These are phyloP conservation scores for Cololabis saira DNA, from an alignment of 2,113 vertebrate genomes.

Conservation along the genomic window DNA sequence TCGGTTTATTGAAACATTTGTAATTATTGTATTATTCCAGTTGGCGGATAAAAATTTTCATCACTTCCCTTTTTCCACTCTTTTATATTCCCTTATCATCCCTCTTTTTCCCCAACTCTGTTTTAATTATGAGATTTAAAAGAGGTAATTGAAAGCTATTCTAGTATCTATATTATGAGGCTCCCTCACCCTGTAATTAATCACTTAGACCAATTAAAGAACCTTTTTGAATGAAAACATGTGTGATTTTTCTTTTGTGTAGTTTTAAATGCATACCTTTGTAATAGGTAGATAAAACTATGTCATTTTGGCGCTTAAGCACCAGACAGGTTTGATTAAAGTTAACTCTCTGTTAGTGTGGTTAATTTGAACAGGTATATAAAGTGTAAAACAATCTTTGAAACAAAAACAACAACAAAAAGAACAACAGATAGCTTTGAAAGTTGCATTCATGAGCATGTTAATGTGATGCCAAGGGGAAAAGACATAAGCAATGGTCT, in stretches of 20 bases:
- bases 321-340: too few relatives aligned
- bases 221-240: slow-evolving; percentile 67
- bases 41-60: slow-evolving; percentile 59
- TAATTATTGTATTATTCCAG: slow-evolving; percentile 53
- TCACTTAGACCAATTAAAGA: slow-evolving; percentile 80
- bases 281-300: not conserved
- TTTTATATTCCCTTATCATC: slow-evolving; percentile 68
- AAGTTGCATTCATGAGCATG: too few relatives aligned
- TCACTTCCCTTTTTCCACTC: slow-evolving; percentile 60
- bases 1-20: slow-evolving; percentile 57
- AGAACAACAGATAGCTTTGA: too few relatives aligned
- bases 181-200: slow-evolving; percentile 81
- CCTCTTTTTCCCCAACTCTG: slow-evolving; percentile 25
- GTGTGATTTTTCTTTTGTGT: slow-evolving; percentile 31
- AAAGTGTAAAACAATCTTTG: too few relatives aligned
- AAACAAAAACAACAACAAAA: too few relatives aligned
- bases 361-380: too few relatives aligned
- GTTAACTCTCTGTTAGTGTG: too few relatives aligned
- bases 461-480: too few relatives aligned
- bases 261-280: not conserved
- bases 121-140: slow-evolving; percentile 72
- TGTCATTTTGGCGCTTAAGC: too few relatives aligned
- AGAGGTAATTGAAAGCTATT: slow-evolving; percentile 79
- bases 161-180: slow-evolving; percentile 80
- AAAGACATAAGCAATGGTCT: too few relatives aligned